phyloP scores from a whole-genome alignment of 2,113 vertebrate species.

The Corvus hawaiiensis region DNA sequence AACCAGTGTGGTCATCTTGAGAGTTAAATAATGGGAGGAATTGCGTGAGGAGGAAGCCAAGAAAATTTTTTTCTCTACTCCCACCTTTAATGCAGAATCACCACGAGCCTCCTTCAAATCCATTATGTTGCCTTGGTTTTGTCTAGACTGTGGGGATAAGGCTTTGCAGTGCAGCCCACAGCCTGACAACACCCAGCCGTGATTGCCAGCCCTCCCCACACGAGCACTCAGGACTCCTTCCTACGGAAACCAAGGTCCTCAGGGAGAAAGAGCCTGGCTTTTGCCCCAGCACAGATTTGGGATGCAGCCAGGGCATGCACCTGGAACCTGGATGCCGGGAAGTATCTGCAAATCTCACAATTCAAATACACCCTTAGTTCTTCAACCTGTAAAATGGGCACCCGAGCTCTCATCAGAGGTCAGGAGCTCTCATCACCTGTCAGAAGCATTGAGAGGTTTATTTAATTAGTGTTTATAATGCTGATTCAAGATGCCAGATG shows the following conservation, averaged over 20 bases:
- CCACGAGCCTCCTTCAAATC: not conserved
- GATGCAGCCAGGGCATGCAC: not conserved
- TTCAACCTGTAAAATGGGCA: not conserved
- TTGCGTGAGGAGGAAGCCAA: not conserved
- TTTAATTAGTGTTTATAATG: conserved; percentile 39
- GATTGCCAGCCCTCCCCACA: not conserved
- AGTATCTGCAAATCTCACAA: not conserved
- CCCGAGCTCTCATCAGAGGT: not conserved
- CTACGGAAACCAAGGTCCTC: conserved; percentile 28
- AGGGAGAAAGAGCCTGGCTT: not conserved
- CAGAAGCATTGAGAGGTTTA: conserved; percentile 17
- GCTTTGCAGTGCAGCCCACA: not conserved
- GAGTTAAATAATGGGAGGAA: conserved; percentile 37
- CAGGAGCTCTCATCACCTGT: conserved; percentile 15
- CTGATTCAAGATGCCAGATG: conserved; percentile 22
- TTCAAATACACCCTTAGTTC: not conserved
- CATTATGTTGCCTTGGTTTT: not conserved
- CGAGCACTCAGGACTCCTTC: conserved; percentile 22
- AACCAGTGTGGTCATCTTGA: not conserved
- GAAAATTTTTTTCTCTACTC: not conserved
- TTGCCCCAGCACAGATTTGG: not conserved
- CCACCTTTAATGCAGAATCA: not conserved
- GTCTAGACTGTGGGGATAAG: conserved; percentile 52
- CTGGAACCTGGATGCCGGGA: not conserved
- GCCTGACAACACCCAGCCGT: not conserved